Base-by-base conservation (phyloP, 2,113 vertebrate species). In the Ceuthmochares aereus region DNA sequence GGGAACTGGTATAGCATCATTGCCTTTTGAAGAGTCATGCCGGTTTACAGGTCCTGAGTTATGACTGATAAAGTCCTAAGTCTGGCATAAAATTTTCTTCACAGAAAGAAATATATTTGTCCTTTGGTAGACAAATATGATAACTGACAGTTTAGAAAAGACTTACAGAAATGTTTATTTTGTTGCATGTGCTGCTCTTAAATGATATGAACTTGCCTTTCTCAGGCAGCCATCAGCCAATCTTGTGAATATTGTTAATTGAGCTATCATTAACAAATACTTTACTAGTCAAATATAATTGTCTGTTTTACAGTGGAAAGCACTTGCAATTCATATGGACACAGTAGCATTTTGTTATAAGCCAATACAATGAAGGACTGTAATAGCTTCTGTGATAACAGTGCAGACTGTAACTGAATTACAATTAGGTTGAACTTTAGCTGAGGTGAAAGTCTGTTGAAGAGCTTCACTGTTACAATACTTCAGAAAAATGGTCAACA, bases 261-360 rank as follows among this genome's bases (percentile, higher is more conserved):
- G 52, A 84, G 37, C 59, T 76, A 10, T 60, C 14, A 1, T 58
- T 86, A 83, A 62, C 27, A 69, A 42, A 42, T 70, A 79, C 77
- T 94, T 92, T 89, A 67, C 51, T 58, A 76, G 45, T 92, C n/a
- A 84, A 90, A 83, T 51, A 25, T 76, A 89, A 88, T 83, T 89
- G 88, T 95, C 85, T 67, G 29, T 86, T 96, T 92, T 89, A 81
- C 54, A 92, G 60, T 70, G 58, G 62, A 84, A 90, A 74, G 37
- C 43, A 72, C 40, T 95, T 90, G 72, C 87, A 74, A 88, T 95
- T 94, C 85, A 81, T 78, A 67, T 14, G 29, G 83, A 84, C 30
- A 91, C 90, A 92, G 59, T 92, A 55, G 60, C 56, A 72, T 94
- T 86, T 92, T 95, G 43, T 96, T 96, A 36, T 36, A 70, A 90